phyloP scores from a whole-genome alignment of 64 coral and sea anemone genomes.

The Exaiptasia diaphana region DNA sequence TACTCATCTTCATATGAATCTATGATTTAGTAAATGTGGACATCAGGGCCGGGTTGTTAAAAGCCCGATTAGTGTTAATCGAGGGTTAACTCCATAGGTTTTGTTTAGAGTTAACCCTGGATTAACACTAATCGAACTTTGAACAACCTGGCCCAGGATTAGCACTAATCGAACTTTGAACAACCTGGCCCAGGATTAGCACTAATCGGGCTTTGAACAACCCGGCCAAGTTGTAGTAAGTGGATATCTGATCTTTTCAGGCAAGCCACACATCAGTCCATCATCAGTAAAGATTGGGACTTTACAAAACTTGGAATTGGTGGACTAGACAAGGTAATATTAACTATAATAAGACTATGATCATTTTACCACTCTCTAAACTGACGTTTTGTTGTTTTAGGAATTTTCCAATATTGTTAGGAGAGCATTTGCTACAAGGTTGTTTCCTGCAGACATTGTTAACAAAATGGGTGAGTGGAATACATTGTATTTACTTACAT shows the following conservation, averaged over 20 bases:
- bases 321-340: conserved; percentile 86
- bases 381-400: neutral
- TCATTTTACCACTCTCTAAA: neutral
- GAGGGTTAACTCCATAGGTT: no score
- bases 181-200: no score
- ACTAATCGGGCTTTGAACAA: no score
- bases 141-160: no score
- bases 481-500: neutral
- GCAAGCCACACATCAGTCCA: conserved; percentile 87
- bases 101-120: no score
- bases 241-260: conserved; percentile 40
- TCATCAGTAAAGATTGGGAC: conserved; percentile 96
- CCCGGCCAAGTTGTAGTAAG: no score
- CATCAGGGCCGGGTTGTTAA: no score
- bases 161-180: no score
- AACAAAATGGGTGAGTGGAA: conserved; percentile 77
- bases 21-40: no score
- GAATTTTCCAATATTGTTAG: conserved; percentile 99
- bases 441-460: conserved; percentile 88
- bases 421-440: conserved; percentile 89
- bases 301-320: conserved; percentile 98
- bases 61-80: no score
- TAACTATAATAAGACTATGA: neutral
- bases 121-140: no score
- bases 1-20: no score